Evolutionary conservation across 2,888 invertebrate genomes (phyloP).

Genomic region (Pammene fasciana): DNA sequence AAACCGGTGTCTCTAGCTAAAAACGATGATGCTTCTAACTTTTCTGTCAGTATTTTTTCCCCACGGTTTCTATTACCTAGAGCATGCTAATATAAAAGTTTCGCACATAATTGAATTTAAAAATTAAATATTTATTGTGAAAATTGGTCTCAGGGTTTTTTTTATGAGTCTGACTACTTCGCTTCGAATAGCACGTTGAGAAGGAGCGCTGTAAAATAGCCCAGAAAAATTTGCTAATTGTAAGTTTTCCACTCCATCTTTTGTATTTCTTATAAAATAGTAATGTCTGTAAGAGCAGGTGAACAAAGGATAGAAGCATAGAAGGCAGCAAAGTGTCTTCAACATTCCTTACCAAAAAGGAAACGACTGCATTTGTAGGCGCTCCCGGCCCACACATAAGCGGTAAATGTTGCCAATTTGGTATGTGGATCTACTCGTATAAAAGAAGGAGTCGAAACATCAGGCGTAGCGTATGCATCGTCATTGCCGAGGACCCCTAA

Average conservation of each 20-base stretch:
- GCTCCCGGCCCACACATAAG: conserved; percentile 31
- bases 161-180: not conserved
- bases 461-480: conserved; percentile 51
- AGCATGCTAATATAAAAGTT: conserved; percentile 11
- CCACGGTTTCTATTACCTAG: not conserved
- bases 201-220: not conserved
- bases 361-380: conserved; percentile 37
- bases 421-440: conserved; percentile 41
- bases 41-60: conserved; percentile 25
- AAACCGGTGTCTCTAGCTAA: conserved; percentile 52
- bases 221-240: not conserved
- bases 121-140: conserved; percentile 1
- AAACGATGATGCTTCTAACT: conserved; percentile 43
- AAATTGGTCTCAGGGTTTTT: not conserved
- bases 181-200: not conserved
- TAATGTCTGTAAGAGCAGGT: conserved; percentile 3
- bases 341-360: conserved; percentile 35
- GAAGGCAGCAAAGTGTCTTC: conserved; percentile 21
- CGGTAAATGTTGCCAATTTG: conserved; percentile 37
- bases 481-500: conserved; percentile 59
- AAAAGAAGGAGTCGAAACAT: conserved; percentile 44
- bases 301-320: conserved; percentile 25
- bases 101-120: conserved; percentile 4
- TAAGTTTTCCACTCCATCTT: not conserved
- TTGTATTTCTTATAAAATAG: not conserved